Conservation (phyloP, 2,888 invertebrate species). For the Belgica antarctica region DNA sequence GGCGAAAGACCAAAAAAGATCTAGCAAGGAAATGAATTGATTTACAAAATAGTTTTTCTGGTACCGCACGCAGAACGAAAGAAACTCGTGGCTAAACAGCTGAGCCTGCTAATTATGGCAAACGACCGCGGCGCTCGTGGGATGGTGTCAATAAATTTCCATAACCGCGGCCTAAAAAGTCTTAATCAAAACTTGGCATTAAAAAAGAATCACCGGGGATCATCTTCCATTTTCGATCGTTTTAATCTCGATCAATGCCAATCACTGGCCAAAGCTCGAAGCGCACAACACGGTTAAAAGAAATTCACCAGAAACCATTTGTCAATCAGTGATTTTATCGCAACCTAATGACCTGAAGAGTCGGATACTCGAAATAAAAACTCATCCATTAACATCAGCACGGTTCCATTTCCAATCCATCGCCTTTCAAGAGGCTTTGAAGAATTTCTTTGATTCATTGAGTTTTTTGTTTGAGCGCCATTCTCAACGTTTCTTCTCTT, state of each 20-base stretch:
- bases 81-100: background rate
- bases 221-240: conserved; percentile 7
- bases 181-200: background rate
- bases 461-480: background rate
- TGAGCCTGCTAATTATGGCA: background rate
- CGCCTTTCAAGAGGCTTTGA: background rate
- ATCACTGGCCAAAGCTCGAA: background rate
- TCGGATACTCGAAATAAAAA: background rate
- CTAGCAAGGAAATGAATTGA: background rate
- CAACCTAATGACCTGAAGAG: no score
- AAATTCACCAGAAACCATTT: no score
- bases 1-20: background rate
- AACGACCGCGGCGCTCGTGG: background rate
- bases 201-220: conserved; percentile 8
- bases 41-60: conserved; percentile 2
- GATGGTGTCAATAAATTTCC: conserved; percentile 1
- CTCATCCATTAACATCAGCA: no score
- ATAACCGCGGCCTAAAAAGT: background rate
- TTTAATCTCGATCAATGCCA: conserved; percentile 25
- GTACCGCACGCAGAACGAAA: background rate
- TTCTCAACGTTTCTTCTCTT: background rate
- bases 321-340: no score
- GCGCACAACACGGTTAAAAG: background rate
- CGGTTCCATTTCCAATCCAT: no score
- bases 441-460: conserved; percentile 21